Percentiles rank a stretch among this genome's conserved stretches.
Conservation (phyloP, 2,113 vertebrate genomes). For the Stigmatopora argus region DNA sequence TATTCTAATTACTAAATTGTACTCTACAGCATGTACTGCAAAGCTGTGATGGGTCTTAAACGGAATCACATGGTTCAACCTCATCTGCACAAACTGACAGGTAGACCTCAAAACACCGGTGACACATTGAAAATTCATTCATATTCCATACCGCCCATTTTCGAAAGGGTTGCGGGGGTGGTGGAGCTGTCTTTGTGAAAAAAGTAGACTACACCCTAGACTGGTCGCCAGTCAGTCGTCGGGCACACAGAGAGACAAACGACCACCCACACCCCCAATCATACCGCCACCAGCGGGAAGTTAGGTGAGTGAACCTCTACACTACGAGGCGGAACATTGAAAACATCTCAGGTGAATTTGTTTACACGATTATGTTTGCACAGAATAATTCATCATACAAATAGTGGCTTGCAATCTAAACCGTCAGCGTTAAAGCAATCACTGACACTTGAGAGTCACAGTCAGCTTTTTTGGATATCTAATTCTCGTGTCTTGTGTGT, state of each 20-base stretch:
- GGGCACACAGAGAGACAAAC: no score
- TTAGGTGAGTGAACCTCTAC: no score
- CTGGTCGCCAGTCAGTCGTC: no score
- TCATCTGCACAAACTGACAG: not conserved
- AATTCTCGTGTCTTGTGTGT: slow-evolving; percentile 9
- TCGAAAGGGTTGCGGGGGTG: no score
- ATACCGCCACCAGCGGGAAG: no score
- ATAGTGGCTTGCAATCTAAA: not conserved
- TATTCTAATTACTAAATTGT: slow-evolving; percentile 49
- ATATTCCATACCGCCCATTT: no score
- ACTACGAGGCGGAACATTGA: no score
- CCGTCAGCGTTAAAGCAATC: not conserved
- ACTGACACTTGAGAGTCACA: not conserved
- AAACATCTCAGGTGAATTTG: no score
- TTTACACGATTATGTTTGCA: not conserved
- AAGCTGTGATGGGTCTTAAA: not conserved
- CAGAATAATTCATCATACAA: not conserved
- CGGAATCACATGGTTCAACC: not conserved
- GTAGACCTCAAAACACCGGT: not conserved
- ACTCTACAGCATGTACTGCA: not conserved
- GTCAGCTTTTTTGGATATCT: slow-evolving; percentile 9
- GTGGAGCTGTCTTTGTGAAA: no score
- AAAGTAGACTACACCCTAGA: no score
- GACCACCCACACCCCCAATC: no score
- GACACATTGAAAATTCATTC: no score